These are phyloP conservation scores for Lasius fuliginosus DNA, from an alignment of 2,888 invertebrate species.

Conservation along the genomic window DNA sequence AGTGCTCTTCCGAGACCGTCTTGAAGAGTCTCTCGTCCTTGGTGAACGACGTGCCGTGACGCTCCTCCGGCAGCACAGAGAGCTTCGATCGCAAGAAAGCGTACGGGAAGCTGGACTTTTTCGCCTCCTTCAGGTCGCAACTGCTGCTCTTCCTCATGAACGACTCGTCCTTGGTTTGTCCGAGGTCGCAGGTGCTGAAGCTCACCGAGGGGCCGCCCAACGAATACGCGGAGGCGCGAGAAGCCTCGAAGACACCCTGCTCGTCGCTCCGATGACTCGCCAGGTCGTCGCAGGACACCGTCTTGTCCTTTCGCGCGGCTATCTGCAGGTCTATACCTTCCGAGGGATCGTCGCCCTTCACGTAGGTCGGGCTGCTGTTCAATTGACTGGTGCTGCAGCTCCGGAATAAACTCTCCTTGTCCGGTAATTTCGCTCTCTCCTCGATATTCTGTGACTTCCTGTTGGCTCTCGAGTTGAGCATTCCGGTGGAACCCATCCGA, in stretches of 20 bases:
- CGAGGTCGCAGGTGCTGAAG: slow-evolving; percentile 81
- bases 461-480: slow-evolving; percentile 88
- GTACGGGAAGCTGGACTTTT: slow-evolving; percentile 91
- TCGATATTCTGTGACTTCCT: slow-evolving; percentile 85
- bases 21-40: slow-evolving; percentile 87
- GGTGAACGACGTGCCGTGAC: slow-evolving; percentile 79
- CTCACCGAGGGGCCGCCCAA: slow-evolving; percentile 57
- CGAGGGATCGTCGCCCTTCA: slow-evolving; percentile 93
- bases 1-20: slow-evolving; percentile 89
- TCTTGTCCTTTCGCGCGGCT: slow-evolving; percentile 81
- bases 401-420: slow-evolving; percentile 89
- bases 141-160: slow-evolving; percentile 82
- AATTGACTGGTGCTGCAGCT: slow-evolving; percentile 93
- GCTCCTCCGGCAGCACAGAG: slow-evolving; percentile 93
- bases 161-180: slow-evolving; percentile 71
- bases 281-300: slow-evolving; percentile 84
- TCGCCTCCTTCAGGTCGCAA: slow-evolving; percentile 85
- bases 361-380: slow-evolving; percentile 89
- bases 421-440: slow-evolving; percentile 86
- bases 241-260: slow-evolving; percentile 70
- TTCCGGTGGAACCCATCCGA: slow-evolving; percentile 92
- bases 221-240: slow-evolving; percentile 48
- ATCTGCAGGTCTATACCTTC: slow-evolving; percentile 91
- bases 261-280: slow-evolving; percentile 72
- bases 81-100: slow-evolving; percentile 92